Evolutionary conservation across 2,888 invertebrate genomes (phyloP).

Genomic region (Drosophila meridiana): DNA sequence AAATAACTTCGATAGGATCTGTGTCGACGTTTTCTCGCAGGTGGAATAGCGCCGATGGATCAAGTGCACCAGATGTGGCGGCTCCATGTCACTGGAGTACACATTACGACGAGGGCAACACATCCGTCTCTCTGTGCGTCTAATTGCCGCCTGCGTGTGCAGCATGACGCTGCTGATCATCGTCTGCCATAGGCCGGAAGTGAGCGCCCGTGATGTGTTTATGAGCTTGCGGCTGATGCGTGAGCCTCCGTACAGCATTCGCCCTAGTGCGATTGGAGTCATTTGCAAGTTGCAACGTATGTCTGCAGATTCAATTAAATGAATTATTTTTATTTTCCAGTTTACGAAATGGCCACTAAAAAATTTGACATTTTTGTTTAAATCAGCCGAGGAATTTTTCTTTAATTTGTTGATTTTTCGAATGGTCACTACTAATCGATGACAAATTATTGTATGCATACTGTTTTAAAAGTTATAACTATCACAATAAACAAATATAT

Average conservation of each 20-base stretch:
- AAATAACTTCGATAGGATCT: conserved; percentile 87
- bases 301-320: conserved; percentile 36
- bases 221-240: conserved; percentile 41
- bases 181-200: conserved; percentile 42
- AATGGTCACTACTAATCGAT: conserved; percentile 3
- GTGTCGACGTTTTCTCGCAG: conserved; percentile 53
- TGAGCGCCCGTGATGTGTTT: conserved; percentile 40
- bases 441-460: conserved; percentile 10
- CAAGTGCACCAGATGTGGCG: conserved; percentile 21
- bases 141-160: conserved; percentile 4
- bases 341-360: conserved; percentile 55
- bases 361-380: conserved; percentile 69
- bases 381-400: conserved; percentile 31
- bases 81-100: conserved; percentile 3
- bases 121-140: background rate
- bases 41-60: conserved; percentile 57
- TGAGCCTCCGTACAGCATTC: conserved; percentile 34
- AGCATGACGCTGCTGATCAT: conserved; percentile 26
- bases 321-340: conserved; percentile 34
- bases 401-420: conserved; percentile 4
- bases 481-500: background rate
- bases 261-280: conserved; percentile 42
- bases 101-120: conserved; percentile 2
- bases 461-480: background rate
- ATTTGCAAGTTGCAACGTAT: conserved; percentile 43